These are phyloP conservation scores for Arctopsyche grandis DNA, from an alignment of 1,140 invertebrate species.

Conservation along the genomic window DNA sequence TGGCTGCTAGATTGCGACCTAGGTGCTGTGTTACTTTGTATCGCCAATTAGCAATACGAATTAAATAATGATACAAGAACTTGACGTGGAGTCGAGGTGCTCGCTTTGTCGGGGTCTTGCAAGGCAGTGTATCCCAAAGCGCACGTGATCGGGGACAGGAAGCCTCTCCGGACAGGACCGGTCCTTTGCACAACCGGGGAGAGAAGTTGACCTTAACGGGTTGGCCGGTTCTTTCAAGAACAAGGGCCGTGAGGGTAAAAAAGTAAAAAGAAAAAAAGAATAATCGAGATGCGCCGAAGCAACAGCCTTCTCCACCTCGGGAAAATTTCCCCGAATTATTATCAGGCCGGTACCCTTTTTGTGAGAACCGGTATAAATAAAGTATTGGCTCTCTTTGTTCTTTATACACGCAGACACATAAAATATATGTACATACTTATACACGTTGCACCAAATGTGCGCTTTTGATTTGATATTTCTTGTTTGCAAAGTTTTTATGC, in stretches of 20 bases:
- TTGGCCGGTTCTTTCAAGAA: slow-evolving; percentile 15
- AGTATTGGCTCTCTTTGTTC: neutral
- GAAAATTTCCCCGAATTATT: slow-evolving; percentile 21
- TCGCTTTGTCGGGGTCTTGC: too few relatives aligned
- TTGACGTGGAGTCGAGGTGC: too few relatives aligned
- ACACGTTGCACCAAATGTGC: too few relatives aligned
- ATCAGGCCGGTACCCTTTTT: slow-evolving; percentile 1
- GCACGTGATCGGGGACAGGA: slow-evolving; percentile 18
- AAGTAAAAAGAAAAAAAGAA: neutral
- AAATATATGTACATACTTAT: too few relatives aligned
- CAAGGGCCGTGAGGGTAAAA: neutral
- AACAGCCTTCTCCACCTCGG: neutral
- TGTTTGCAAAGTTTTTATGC: too few relatives aligned
- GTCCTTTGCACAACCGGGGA: slow-evolving; percentile 17
- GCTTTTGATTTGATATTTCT: too few relatives aligned
- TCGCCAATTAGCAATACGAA: neutral
- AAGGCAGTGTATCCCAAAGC: neutral
- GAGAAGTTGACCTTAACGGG: slow-evolving; percentile 41
- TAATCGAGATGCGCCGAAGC: neutral
- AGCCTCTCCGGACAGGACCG: slow-evolving; percentile 12
- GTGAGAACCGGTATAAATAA: slow-evolving; percentile 26
- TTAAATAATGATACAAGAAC: neutral
- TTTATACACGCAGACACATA: neutral
- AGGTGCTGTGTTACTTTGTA: too few relatives aligned
- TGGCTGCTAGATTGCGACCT: too few relatives aligned